Evolutionary conservation across 2,888 invertebrate species (phyloP).

Genomic region (Cephalotes varians): DNA sequence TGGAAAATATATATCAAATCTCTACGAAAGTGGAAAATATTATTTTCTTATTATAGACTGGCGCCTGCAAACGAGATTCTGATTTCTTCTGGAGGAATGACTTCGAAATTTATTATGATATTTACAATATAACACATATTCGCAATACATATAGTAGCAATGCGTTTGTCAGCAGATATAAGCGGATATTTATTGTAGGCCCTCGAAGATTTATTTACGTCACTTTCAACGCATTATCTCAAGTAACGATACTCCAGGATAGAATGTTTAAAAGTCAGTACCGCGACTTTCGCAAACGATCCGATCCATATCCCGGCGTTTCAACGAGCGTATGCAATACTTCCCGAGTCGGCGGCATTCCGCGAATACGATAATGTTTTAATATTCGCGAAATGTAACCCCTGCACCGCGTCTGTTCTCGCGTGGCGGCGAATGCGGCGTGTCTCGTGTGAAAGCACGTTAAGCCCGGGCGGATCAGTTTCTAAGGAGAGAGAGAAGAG

Average conservation of each 20-base stretch:
- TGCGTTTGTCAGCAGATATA: not conserved
- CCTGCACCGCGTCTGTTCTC: constrained; percentile 46
- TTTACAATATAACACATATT: not conserved
- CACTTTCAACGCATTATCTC: not conserved
- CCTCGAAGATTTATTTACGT: not conserved
- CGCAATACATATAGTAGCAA: not conserved
- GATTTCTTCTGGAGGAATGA: not conserved
- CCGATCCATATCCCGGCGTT: constrained; percentile 7
- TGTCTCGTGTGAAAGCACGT: constrained; percentile 83
- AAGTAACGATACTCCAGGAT: not conserved
- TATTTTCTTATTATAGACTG: not conserved
- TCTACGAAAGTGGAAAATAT: constrained; percentile 11
- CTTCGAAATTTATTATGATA: constrained; percentile 6
- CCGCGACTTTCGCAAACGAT: constrained; percentile 19
- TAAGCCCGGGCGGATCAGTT: constrained; percentile 80
- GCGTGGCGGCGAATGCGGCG: constrained; percentile 58
- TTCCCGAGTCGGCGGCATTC: constrained; percentile 18
- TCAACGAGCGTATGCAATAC: not conserved
- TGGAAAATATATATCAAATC: no score
- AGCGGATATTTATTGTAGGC: not conserved
- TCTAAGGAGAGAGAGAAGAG: constrained; percentile 85
- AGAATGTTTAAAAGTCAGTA: not conserved
- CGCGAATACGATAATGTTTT: constrained; percentile 16
- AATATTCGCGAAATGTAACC: constrained; percentile 52
- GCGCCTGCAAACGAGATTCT: not conserved